These are phyloP conservation scores for Cheiracanthium punctorium DNA, from an alignment of 2,888 invertebrate genomes.

Conservation along the genomic window DNA sequence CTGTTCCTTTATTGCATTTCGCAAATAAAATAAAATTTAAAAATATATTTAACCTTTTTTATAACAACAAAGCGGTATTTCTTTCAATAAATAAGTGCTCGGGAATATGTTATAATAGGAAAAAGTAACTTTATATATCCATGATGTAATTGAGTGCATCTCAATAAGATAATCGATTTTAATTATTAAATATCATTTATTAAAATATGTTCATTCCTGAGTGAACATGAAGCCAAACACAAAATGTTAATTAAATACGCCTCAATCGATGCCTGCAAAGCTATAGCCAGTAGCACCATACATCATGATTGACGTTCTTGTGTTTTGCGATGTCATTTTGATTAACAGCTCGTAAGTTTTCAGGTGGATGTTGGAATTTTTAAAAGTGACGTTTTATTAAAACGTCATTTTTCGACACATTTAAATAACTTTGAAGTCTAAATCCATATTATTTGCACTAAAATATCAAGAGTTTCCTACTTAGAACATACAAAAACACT, in stretches of 20 bases:
- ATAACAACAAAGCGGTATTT: too few relatives aligned
- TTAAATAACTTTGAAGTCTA: background rate
- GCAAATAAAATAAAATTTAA: too few relatives aligned
- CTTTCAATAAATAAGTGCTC: background rate
- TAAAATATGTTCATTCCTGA: conserved; percentile 53
- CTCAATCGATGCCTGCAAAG: conserved; percentile 52
- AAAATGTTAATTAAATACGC: conserved; percentile 64
- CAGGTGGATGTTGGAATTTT: conserved; percentile 36
- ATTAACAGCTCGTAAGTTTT: conserved; percentile 47
- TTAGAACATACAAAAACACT: too few relatives aligned
- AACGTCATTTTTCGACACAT: conserved; percentile 54
- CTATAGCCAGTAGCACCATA: conserved; percentile 14
- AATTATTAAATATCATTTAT: conserved; percentile 60
- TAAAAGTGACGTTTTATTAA: conserved; percentile 64
- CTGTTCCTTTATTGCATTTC: too few relatives aligned
- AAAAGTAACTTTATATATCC: background rate
- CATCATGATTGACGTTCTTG: conserved; percentile 62
- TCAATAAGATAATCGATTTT: conserved; percentile 50
- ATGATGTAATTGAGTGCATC: background rate
- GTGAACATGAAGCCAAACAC: conserved; percentile 39
- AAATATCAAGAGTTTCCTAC: background rate
- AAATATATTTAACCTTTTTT: too few relatives aligned
- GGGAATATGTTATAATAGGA: background rate
- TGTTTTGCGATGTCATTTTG: conserved; percentile 52
- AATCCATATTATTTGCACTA: background rate